Conservation (phyloP, 2,113 vertebrate species). For the Penelope pileata region DNA sequence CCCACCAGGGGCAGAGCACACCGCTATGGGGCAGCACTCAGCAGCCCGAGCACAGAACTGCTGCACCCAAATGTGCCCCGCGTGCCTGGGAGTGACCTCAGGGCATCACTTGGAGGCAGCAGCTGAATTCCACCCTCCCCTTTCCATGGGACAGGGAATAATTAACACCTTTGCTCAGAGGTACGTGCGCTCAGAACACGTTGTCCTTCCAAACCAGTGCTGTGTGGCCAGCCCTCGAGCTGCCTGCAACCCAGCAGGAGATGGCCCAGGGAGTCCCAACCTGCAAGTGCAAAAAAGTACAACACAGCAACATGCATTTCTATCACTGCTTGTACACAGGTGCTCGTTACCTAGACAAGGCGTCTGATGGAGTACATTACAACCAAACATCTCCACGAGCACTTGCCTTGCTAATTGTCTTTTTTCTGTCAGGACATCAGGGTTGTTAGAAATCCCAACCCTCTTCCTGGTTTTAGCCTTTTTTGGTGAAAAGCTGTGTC, state of each 20-base stretch:
- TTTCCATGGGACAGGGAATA: background rate
- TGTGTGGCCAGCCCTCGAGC: background rate
- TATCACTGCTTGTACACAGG: background rate
- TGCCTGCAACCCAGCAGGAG: background rate
- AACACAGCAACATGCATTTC: background rate
- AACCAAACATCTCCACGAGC: background rate
- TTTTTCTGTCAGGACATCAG: background rate
- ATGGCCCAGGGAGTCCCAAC: background rate
- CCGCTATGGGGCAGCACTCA: background rate
- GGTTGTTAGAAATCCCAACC: background rate
- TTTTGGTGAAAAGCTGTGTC: background rate
- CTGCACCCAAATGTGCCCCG: background rate
- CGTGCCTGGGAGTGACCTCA: background rate
- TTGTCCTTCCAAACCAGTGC: background rate
- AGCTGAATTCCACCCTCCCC: background rate
- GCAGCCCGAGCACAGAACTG: background rate
- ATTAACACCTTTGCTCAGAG: background rate
- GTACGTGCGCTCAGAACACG: rapidly evolving
- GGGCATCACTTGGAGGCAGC: background rate
- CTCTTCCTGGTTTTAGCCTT: background rate
- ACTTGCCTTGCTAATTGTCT: background rate
- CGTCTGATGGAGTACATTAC: background rate
- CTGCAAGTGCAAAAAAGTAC: too few species aligned
- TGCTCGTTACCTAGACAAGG: background rate
- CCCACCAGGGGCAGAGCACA: rapidly evolving